Base-by-base conservation (phyloP, 2,888 invertebrate species). In the Leuctra nigra region DNA sequence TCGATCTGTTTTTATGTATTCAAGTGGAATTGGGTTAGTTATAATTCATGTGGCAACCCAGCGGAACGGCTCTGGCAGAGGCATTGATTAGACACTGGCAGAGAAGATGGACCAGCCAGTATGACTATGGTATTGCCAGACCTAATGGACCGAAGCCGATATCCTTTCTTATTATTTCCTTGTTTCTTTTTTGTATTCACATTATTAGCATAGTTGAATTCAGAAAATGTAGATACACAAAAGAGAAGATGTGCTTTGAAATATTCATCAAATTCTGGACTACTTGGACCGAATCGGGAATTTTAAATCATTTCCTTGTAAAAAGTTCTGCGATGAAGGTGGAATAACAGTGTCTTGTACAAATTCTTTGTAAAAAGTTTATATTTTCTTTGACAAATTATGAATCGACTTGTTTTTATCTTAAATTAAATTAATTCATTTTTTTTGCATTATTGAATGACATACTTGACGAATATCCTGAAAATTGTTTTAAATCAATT, bases 171-270 rank as follows among this genome's bases (percentile, higher is more conserved):
- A 44, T 20, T 4, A 44, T 44, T 44, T 44, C 44, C 44, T 16
- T 44, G 22, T 23, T 20, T 16, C n/a, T 44, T 44, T 44, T 44
- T 23, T 44, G 44, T 44, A 44, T 44, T 44, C 22, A 22, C 23
- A 44, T 44, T 44, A 44, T 44, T 44, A 44, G 44, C 44, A 44
- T 44, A 44, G 23, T 23, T 23, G 44, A 44, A 44, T 44, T 44
- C 29, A 7, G 7, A 29, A 29, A 29, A 29, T 7, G 29, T 29
- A 29, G 6, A 29, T 6, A 29, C 11, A 29, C 29, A 29, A 11
- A 29, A 29, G 44, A 44, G 44, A 44, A 44, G 29, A 7, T 29
- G 11, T 7, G 7, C 29, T 7, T 29, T 29, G 7, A 29, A 29
- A 29, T 29, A 29, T 29, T 29, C 29, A 29, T 29, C 29, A 29